Evolutionary conservation across 1,140 invertebrate species (phyloP).

Genomic region (Maconellicoccus hirsutus): DNA sequence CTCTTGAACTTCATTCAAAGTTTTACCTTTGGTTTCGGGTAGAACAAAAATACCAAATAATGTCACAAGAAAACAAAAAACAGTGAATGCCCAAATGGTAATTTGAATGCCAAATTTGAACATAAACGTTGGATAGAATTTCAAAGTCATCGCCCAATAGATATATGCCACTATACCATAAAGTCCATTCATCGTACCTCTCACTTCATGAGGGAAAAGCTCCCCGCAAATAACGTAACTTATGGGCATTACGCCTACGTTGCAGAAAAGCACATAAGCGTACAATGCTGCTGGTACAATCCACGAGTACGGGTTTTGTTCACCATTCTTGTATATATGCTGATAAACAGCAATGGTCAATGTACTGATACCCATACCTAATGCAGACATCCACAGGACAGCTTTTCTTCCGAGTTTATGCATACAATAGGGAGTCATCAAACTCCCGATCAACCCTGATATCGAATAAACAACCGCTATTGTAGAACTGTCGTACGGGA

Average conservation of each 20-base stretch:
- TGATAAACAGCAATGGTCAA: neutral
- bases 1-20: slow-evolving; percentile 55
- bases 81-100: slow-evolving; percentile 47
- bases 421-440: neutral
- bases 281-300: neutral
- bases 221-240: slow-evolving; percentile 35
- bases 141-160: slow-evolving; percentile 40
- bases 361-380: slow-evolving; percentile 19
- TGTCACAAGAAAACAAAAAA: slow-evolving; percentile 38
- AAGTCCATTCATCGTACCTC: slow-evolving; percentile 39
- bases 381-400: neutral
- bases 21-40: slow-evolving; percentile 70
- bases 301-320: neutral
- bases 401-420: neutral
- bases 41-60: slow-evolving; percentile 48
- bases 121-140: slow-evolving; percentile 40
- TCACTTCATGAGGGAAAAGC: slow-evolving; percentile 39
- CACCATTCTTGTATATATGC: neutral
- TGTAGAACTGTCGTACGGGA: neutral
- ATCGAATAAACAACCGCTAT: neutral
- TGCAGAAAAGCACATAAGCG: slow-evolving; percentile 35
- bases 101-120: slow-evolving; percentile 38
- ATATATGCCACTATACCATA: slow-evolving; percentile 42
- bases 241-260: slow-evolving; percentile 35
- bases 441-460: neutral